Evolutionary conservation across 2,113 vertebrate genomes (phyloP).

Genomic region (Tursiops truncatus): DNA sequence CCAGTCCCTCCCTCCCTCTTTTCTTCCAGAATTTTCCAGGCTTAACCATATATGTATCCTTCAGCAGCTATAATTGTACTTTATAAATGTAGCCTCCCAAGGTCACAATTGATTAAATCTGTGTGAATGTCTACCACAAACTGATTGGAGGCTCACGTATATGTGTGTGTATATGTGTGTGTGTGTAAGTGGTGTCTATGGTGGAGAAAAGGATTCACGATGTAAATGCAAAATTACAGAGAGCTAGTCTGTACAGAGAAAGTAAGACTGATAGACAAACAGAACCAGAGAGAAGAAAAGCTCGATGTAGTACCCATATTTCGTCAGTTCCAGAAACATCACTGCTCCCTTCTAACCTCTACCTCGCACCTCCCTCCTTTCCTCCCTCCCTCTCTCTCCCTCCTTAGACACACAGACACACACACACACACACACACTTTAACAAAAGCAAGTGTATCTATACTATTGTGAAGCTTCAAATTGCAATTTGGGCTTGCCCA

Average conservation of each 20-base stretch:
- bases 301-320: neutral
- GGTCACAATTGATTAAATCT: neutral
- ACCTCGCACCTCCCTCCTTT: neutral
- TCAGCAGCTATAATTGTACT: neutral
- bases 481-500: neutral
- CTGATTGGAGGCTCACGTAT: neutral
- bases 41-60: neutral
- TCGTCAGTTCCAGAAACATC: neutral
- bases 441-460: neutral
- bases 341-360: neutral
- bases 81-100: neutral
- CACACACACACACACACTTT: neutral
- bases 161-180: neutral
- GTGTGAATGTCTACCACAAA: neutral
- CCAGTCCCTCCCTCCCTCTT: neutral
- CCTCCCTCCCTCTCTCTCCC: neutral
- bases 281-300: neutral
- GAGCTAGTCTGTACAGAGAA: neutral
- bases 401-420: neutral
- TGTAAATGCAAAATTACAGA: neutral
- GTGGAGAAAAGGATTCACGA: neutral
- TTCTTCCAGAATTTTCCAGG: neutral
- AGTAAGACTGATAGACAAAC: neutral
- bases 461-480: neutral
- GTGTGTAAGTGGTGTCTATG: neutral